These are phyloP conservation scores for Cepphus grylle DNA, from an alignment of 2,113 vertebrate species.

Conservation along the genomic window DNA sequence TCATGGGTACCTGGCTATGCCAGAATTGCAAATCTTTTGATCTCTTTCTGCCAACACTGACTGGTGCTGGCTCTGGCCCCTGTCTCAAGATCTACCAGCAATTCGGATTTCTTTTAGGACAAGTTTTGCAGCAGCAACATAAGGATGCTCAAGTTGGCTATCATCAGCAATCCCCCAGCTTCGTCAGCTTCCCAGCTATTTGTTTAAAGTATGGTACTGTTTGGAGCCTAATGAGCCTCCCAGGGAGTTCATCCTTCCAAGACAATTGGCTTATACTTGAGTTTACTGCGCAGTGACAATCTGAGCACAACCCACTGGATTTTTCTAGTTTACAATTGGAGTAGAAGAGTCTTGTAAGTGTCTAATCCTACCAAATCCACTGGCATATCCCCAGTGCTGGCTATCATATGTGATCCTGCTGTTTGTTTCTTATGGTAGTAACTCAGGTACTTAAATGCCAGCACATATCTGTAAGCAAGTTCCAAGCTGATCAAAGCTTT, in stretches of 20 bases:
- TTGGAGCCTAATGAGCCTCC: not conserved
- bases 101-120: not conserved
- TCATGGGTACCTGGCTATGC: not conserved
- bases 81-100: not conserved
- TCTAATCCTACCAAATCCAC: not conserved
- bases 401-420: not conserved
- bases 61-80: not conserved
- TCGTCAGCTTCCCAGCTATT: not conserved
- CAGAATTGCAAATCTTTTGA: not conserved
- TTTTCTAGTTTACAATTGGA: not conserved
- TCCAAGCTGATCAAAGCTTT: not conserved
- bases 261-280: not conserved
- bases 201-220: not conserved
- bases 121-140: not conserved
- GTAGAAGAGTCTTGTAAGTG: not conserved
- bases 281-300: not conserved
- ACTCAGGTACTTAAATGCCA: not conserved
- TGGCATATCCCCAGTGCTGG: not conserved
- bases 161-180: not conserved
- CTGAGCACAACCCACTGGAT: not conserved
- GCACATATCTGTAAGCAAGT: not conserved
- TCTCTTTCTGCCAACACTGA: not conserved
- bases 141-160: not conserved
- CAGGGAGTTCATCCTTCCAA: not conserved
- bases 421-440: not conserved